These are phyloP conservation scores for Apis dorsata DNA, from an alignment of 1,140 invertebrate genomes.

Conservation along the genomic window DNA sequence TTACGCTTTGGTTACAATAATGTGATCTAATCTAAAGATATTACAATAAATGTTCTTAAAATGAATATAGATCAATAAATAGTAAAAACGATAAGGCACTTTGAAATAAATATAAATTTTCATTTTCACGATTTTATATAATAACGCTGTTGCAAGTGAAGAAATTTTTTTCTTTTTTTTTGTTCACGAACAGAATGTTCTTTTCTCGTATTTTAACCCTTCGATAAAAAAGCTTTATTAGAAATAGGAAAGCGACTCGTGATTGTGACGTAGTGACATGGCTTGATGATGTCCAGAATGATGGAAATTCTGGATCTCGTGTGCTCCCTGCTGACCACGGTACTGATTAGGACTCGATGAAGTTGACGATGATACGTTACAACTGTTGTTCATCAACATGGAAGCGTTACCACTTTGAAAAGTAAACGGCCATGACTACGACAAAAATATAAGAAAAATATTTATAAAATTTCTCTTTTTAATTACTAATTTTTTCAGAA, in stretches of 20 bases:
- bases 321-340: slow-evolving; percentile 64
- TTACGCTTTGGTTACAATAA: slow-evolving; percentile 58
- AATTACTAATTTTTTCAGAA: neutral
- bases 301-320: slow-evolving; percentile 69
- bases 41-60: slow-evolving; percentile 22
- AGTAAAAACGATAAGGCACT: slow-evolving; percentile 56
- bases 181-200: slow-evolving; percentile 1
- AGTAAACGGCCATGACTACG: slow-evolving; percentile 76
- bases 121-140: neutral
- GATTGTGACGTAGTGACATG: slow-evolving; percentile 64
- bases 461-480: neutral
- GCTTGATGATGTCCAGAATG: slow-evolving; percentile 68
- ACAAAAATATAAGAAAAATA: slow-evolving; percentile 30
- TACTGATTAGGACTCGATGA: slow-evolving; percentile 68
- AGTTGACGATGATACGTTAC: slow-evolving; percentile 70
- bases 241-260: slow-evolving; percentile 72
- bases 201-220: neutral
- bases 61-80: slow-evolving; percentile 56
- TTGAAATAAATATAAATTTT: slow-evolving; percentile 60
- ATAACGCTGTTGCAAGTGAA: neutral
- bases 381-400: slow-evolving; percentile 72
- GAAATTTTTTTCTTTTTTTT: neutral
- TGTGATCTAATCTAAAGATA: slow-evolving; percentile 18
- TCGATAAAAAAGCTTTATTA: slow-evolving; percentile 39
- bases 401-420: slow-evolving; percentile 67